Evolutionary conservation across 2,113 vertebrate genomes (phyloP), one percentile per base, ranked within the genome.

Genomic region (Regulus satrapa): DNA sequence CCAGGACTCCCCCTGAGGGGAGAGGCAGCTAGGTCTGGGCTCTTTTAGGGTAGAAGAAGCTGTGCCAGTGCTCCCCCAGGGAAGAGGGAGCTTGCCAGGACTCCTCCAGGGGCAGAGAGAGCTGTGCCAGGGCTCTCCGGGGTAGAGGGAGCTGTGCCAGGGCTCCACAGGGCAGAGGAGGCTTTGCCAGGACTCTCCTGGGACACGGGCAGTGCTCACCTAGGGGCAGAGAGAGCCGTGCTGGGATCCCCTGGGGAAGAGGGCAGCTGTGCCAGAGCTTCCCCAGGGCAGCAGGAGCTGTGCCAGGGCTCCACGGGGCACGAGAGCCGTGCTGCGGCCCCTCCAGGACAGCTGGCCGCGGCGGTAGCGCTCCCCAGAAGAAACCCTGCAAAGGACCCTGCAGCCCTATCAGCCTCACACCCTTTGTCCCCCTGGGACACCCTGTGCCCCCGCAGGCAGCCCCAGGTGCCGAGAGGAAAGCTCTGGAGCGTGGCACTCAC

Each of bases 401-500:
- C 7, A 4, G 56, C 14, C 54, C 82, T 62, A 8, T 5, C 67
- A n/a, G 16, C 66, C 28, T 31, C 82, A 46, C 64, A 25, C 36
- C 25, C 10, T 0, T 1, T 29, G 40, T 23, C 74, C 74, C 10
- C 6, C 11, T 10, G 69, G 63, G 64, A n/a, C 3, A 6, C 29
- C 14, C 38, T 17, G 14, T 34, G 68, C 46, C 63, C 69, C 41
- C 21, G 29, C 72, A 43, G 74, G 67, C 45, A 64, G 77, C 43
- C 28, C 54, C 28, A 15, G 1, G 0, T 2, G 54, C 48, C 46
- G 28, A 25, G 6, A 18, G 29, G n/a, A 40, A 24, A 49, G 34
- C 32, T 12, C 32, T 67, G n/a, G n/a, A n/a, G n/a, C n/a, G n/a
- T 40, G 59, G 9, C 52, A 85, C 97, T 98, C 98, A 99, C 99